phyloP scores from a whole-genome alignment of 2,113 vertebrate genomes.

The Perca fluviatilis region DNA sequence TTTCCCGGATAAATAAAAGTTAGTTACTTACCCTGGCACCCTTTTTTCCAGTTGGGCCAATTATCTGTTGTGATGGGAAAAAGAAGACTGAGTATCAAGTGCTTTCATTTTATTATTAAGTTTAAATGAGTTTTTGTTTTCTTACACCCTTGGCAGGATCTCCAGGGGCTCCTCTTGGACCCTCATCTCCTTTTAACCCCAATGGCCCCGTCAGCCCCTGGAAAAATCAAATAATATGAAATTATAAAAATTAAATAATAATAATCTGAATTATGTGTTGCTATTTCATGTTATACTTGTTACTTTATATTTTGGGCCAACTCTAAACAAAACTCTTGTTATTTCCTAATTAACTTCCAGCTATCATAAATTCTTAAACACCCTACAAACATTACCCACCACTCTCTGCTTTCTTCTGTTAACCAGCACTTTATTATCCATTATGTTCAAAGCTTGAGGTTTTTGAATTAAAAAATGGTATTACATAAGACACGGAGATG shows the following conservation, averaged over 20 bases:
- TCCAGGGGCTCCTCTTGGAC: constrained; percentile 86
- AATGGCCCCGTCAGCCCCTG: constrained; percentile 86
- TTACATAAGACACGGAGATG: constrained; percentile 15
- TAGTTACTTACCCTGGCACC: constrained; percentile 86
- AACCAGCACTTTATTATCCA: background rate
- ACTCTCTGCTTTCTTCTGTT: background rate
- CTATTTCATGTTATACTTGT: background rate
- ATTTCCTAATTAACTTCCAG: background rate
- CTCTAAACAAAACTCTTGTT: background rate
- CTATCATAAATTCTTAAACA: background rate
- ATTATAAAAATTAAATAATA: background rate
- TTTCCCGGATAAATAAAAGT: background rate
- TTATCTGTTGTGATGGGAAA: constrained; percentile 78
- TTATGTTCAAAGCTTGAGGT: background rate
- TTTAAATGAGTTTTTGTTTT: constrained; percentile 2
- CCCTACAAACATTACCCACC: background rate
- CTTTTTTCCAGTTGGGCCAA: constrained; percentile 90
- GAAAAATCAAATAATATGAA: constrained; percentile 4
- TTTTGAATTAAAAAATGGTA: constrained; percentile 3
- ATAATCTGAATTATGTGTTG: background rate
- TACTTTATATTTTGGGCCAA: background rate
- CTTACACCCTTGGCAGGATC: constrained; percentile 90
- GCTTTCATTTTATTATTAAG: background rate
- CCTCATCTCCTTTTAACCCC: constrained; percentile 90
- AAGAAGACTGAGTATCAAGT: constrained; percentile 10